Evolutionary conservation across 2,888 invertebrate species (phyloP).

Genomic region (Apodemia zela): DNA sequence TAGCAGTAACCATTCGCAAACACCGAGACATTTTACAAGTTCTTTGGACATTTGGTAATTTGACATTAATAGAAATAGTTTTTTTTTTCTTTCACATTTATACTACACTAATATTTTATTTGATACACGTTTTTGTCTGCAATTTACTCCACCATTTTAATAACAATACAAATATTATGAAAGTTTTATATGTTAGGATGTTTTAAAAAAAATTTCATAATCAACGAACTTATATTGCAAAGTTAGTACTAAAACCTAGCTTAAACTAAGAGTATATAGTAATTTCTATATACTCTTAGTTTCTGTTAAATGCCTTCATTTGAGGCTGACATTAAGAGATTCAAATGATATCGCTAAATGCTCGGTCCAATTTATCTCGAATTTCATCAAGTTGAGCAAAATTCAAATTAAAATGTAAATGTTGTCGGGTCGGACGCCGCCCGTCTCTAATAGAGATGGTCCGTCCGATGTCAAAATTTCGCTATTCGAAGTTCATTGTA

Average conservation of each 20-base stretch:
- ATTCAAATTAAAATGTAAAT: constrained; percentile 80
- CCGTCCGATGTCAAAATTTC: constrained; percentile 55
- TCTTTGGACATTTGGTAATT: no score
- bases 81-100: no score
- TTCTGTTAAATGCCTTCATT: constrained; percentile 6
- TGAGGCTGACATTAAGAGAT: constrained; percentile 39
- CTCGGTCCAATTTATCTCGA: constrained; percentile 72
- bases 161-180: no score
- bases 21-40: no score
- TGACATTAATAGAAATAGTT: no score
- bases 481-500: constrained; percentile 24
- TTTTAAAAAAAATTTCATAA: no score
- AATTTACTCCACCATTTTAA: no score
- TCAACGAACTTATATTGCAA: no score
- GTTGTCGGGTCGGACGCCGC: constrained; percentile 57
- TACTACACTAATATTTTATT: no score
- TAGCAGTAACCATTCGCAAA: no score
- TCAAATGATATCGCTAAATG: constrained; percentile 73
- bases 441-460: constrained; percentile 66
- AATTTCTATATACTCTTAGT: not conserved
- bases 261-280: not conserved
- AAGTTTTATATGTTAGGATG: no score
- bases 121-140: no score
- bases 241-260: not conserved
- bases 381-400: constrained; percentile 72